Conservation (phyloP, 2,888 invertebrate genomes). For the Gerosis bhagava region DNA sequence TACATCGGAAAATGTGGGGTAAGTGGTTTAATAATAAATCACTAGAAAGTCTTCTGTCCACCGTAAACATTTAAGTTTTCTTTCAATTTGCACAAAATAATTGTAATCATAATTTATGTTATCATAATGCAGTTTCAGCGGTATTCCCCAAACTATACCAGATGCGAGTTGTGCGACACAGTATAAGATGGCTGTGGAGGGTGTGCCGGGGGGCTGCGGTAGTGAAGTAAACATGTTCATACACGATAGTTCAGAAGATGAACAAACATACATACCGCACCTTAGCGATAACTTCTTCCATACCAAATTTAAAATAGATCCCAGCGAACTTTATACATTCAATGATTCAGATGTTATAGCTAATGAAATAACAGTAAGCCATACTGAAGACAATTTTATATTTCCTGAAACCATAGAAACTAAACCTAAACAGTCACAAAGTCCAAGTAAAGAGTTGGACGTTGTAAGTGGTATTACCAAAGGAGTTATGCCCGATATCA, state of each 20-base stretch:
- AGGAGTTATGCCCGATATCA: slow-evolving; percentile 56
- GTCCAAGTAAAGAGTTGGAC: slow-evolving; percentile 60
- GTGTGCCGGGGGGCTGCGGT: slow-evolving; percentile 62
- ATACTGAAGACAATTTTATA: slow-evolving; percentile 72
- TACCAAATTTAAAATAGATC: slow-evolving; percentile 77
- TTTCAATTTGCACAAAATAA: no score
- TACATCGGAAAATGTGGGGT: slow-evolving; percentile 80
- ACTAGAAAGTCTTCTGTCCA: no score
- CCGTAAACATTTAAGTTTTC: no score
- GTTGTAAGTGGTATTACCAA: slow-evolving; percentile 55
- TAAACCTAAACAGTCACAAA: slow-evolving; percentile 55
- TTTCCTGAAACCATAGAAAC: slow-evolving; percentile 61
- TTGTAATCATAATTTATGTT: no score
- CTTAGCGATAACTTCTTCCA: slow-evolving; percentile 71
- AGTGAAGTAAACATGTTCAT: slow-evolving; percentile 71
- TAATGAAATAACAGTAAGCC: slow-evolving; percentile 72
- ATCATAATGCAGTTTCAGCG: slow-evolving; percentile 75
- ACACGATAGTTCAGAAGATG: slow-evolving; percentile 69
- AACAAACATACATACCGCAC: slow-evolving; percentile 68
- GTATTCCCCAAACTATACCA: slow-evolving; percentile 77
- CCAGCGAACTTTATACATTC: slow-evolving; percentile 76
- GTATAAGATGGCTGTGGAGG: slow-evolving; percentile 76
- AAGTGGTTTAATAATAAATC: slow-evolving; percentile 39
- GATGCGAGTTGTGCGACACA: slow-evolving; percentile 77
- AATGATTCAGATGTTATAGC: slow-evolving; percentile 76